These are phyloP conservation scores for Podocnemis expansa DNA, from an alignment of 2,113 vertebrate genomes.

Conservation along the genomic window DNA sequence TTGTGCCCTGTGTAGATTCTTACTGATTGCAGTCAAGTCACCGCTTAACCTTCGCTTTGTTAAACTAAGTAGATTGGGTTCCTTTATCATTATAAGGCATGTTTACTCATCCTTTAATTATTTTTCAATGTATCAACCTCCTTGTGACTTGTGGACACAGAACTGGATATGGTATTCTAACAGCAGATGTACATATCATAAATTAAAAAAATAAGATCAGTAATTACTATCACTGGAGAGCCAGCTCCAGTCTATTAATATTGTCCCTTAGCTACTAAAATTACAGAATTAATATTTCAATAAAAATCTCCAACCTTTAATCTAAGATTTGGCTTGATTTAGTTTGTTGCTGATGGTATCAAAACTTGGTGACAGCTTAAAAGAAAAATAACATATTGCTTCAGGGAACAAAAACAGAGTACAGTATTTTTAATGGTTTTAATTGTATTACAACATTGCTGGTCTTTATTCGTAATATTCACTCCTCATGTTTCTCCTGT, in stretches of 20 bases:
- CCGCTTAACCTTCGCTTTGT: no score
- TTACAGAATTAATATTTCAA: conserved; percentile 19
- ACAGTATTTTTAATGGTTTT: conserved; percentile 72
- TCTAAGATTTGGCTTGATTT: conserved; percentile 65
- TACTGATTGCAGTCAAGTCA: background rate
- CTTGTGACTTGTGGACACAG: background rate
- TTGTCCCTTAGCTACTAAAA: background rate
- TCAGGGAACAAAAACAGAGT: conserved; percentile 71
- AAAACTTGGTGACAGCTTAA: conserved; percentile 71
- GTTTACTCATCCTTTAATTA: background rate
- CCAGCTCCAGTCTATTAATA: background rate
- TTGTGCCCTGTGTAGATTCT: background rate
- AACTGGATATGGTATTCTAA: background rate
- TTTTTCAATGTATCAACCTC: background rate
- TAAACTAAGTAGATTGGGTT: background rate
- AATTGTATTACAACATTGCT: conserved; percentile 66
- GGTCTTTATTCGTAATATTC: conserved; percentile 58
- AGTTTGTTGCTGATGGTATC: conserved; percentile 69
- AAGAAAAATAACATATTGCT: conserved; percentile 65
- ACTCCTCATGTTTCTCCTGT: conserved; percentile 67
- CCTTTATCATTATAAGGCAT: background rate
- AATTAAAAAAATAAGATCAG: background rate
- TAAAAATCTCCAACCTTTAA: conserved; percentile 22
- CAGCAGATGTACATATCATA: background rate
- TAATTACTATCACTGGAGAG: background rate